Conservation (phyloP, 2,113 vertebrate species). For the Myrmecobius fasciatus region DNA sequence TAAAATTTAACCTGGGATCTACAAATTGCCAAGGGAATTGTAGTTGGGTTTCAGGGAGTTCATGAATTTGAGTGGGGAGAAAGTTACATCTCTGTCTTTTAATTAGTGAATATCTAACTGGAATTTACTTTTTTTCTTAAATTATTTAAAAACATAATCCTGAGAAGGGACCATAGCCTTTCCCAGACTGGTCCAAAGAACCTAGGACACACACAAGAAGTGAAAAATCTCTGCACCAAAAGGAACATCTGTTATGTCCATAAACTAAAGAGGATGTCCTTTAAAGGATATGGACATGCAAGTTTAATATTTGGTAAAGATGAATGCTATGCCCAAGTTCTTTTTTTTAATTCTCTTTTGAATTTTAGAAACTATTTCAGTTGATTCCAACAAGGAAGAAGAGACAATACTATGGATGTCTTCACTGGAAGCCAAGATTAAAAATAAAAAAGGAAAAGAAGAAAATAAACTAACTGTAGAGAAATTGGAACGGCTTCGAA, state of each 20-base stretch:
- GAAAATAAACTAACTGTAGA: conserved; percentile 86
- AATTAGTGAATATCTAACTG: neutral
- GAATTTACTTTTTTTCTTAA: neutral
- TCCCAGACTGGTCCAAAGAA: neutral
- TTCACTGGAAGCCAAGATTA: conserved; percentile 84
- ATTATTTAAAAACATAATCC: neutral
- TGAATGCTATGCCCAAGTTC: neutral
- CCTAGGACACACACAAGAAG: neutral
- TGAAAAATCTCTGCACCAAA: neutral
- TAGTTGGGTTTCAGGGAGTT: neutral
- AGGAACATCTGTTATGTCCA: neutral
- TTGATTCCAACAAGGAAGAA: conserved; percentile 61
- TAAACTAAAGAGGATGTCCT: neutral
- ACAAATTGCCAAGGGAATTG: neutral
- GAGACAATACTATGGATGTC: conserved; percentile 91
- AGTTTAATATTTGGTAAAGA: neutral
- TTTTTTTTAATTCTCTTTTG: neutral
- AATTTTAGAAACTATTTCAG: conserved; percentile 53
- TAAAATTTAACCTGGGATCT: neutral
- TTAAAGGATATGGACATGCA: neutral
- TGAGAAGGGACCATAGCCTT: neutral
- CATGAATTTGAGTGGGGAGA: neutral
- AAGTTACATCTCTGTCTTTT: neutral
- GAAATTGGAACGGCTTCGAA: conserved; percentile 90
- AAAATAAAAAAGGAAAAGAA: conserved; percentile 75